phyloP scores from a whole-genome alignment of 2,113 vertebrate genomes.

The Sander vitreus region DNA sequence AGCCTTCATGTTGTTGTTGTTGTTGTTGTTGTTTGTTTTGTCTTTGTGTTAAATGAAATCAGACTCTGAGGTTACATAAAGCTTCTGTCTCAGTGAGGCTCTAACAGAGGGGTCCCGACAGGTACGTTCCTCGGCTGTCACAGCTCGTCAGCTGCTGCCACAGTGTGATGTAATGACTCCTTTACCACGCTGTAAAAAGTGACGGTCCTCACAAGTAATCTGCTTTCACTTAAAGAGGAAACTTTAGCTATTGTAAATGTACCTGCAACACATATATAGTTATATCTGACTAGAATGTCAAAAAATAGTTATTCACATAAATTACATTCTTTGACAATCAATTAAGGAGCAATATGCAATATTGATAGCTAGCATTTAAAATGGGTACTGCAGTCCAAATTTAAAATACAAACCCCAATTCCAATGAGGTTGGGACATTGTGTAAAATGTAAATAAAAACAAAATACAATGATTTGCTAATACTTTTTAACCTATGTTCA shows the following conservation, averaged over 20 bases:
- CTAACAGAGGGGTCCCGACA: constrained; percentile 24
- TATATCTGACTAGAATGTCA: too few relatives aligned
- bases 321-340: not conserved
- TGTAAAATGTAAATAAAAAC: too few relatives aligned
- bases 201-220: not conserved
- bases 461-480: too few relatives aligned
- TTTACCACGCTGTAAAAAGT: constrained; percentile 27
- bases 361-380: too few relatives aligned
- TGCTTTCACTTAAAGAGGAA: not conserved
- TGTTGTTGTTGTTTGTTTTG: constrained; percentile 1
- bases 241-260: not conserved
- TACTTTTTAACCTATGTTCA: too few relatives aligned
- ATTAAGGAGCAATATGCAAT: too few relatives aligned
- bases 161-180: constrained; percentile 11
- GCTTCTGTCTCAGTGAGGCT: constrained; percentile 33
- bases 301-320: not conserved
- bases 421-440: too few relatives aligned
- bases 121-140: constrained; percentile 34
- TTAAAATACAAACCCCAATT: too few relatives aligned
- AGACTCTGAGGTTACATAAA: constrained; percentile 41
- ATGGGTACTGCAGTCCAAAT: too few relatives aligned
- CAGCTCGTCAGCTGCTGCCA: not conserved
- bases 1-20: constrained; percentile 11
- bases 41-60: constrained; percentile 16
- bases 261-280: too few relatives aligned